Evolutionary conservation across 2,888 invertebrate genomes (phyloP), one percentile per base, ranked within the genome.

Genomic region (Gastracanthus pulcherrimus): DNA sequence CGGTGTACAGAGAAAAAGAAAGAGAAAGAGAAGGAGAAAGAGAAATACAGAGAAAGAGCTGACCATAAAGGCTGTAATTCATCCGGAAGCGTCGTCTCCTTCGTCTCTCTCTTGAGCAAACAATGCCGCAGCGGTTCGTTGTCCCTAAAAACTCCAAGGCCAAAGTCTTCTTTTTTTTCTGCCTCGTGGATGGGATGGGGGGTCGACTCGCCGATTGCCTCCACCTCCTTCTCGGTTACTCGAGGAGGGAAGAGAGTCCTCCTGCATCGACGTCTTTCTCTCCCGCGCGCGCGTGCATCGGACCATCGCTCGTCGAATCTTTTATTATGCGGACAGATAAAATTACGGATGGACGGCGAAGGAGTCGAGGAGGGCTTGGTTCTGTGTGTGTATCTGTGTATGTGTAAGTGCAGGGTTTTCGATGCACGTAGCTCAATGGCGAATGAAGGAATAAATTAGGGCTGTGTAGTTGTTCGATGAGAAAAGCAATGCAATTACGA

Each of bases 111-210:
- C 71, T 66, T 69, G 75, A 31, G 31, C 75, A 80, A 80, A 80
- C 80, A 80, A 80, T 80, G 48, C 75, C 51, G 16, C 23, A 16
- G 38, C 38, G 64, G 74, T 51, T 80, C 74, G 55, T 74, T 66
- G 72, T 72, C 74, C 79, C 79, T 79, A 74, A 79, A 79, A 79
- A 79, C 60, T 41, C 69, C 79, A 74, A 79, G 79, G 66, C 66
- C 71, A 71, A 74, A 45, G 58, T 26, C 31, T 62, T 66, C 74
- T 74, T 74, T 74, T 71, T 78, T n/a, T 67, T 23, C 45, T 48
- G n/a, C 48, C n/a, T 16, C 41, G 23, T n/a, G n/a, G n/a, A n/a
- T n/a, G n/a, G n/a, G n/a, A n/a, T n/a, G n/a, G n/a, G n/a, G n/a
- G n/a, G n/a, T n/a, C n/a, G n/a, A n/a, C n/a, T n/a, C n/a, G 11